Conservation (phyloP, 2,113 vertebrate genomes). For the Cariama cristata region DNA sequence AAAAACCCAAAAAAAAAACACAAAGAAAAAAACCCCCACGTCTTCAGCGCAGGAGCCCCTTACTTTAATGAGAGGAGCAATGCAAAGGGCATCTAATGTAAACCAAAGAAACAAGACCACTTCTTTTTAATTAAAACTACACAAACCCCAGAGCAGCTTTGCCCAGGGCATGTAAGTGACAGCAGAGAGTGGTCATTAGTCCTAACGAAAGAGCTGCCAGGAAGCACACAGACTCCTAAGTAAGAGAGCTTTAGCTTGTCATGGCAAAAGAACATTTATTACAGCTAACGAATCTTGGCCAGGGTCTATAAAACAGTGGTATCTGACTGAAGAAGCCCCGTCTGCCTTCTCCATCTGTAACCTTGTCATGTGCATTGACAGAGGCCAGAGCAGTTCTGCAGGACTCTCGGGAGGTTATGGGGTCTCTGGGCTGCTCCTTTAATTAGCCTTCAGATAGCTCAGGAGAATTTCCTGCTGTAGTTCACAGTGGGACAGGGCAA, state of each 20-base stretch:
- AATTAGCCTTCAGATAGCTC: conserved; percentile 39
- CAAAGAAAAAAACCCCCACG: fast-evolving
- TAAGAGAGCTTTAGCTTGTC: neutral
- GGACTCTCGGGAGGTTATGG: neutral
- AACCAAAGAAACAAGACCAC: neutral
- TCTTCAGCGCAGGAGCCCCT: neutral
- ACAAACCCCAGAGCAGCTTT: neutral
- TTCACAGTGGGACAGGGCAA: conserved; percentile 14
- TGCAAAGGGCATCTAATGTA: neutral
- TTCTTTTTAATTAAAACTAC: conserved; percentile 10
- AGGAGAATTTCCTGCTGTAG: conserved; percentile 37
- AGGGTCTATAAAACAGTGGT: neutral
- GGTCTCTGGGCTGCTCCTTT: conserved; percentile 33
- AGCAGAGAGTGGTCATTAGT: neutral
- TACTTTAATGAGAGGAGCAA: conserved; percentile 6
- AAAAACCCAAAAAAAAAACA: neutral
- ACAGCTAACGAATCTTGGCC: neutral
- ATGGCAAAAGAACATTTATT: neutral
- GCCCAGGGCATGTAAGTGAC: neutral
- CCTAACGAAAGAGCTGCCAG: neutral
- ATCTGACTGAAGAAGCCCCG: conserved; percentile 4
- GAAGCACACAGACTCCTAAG: neutral
- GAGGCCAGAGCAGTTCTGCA: conserved; percentile 55
- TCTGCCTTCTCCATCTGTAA: neutral
- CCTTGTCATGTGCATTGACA: conserved; percentile 47